A percentile compares a stretch with the other conserved stretches of the same genome.
These are phyloP conservation scores for Notamacropus eugenii DNA, from an alignment of 2,797 vertebrate genomes.

Conservation along the genomic window DNA sequence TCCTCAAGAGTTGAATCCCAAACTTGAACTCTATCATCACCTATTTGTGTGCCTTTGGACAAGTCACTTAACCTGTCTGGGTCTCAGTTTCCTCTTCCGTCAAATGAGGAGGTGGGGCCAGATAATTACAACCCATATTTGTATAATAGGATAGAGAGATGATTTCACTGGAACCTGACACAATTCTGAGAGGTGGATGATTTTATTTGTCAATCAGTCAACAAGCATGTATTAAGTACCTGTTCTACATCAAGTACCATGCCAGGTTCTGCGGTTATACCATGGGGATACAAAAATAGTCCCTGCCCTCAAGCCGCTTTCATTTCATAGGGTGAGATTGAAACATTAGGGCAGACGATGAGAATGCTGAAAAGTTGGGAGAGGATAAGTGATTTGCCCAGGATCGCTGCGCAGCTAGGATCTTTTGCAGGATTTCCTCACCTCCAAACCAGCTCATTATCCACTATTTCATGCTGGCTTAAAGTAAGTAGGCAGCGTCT, in stretches of 20 bases:
- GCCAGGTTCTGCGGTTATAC: not conserved
- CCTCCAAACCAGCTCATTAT: not conserved
- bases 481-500: not conserved
- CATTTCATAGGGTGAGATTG: not conserved
- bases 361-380: not conserved
- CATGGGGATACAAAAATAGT: not conserved
- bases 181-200: not conserved
- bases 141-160: fast-evolving
- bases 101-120: not conserved
- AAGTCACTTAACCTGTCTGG: not conserved
- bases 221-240: not conserved
- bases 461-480: not conserved
- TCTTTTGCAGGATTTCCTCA: not conserved
- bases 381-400: not conserved
- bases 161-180: not conserved
- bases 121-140: not conserved
- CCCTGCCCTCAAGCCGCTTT: not conserved
- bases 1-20: not conserved
- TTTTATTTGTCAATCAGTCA: not conserved
- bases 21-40: not conserved
- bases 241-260: not conserved
- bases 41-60: not conserved
- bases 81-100: not conserved
- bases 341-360: not conserved
- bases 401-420: not conserved